phyloP scores from a whole-genome alignment of 2,888 invertebrate genomes.

The Lasioglossum villosulum region DNA sequence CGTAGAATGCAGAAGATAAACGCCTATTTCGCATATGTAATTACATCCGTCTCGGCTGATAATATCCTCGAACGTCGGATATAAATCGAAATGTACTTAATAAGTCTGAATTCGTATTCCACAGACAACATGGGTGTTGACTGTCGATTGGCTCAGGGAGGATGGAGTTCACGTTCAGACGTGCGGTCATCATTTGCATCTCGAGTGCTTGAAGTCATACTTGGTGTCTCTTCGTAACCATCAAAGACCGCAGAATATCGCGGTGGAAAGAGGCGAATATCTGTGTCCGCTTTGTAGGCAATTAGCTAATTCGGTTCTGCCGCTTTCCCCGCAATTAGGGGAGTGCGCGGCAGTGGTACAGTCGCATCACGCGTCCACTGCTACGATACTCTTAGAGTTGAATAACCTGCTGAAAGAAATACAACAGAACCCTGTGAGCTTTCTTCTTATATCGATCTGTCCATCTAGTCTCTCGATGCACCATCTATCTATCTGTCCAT shows the following conservation, averaged over 20 bases:
- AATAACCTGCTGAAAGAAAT: conserved; percentile 89
- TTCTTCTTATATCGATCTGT: neutral
- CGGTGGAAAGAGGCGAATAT: conserved; percentile 94
- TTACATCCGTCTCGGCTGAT: conserved; percentile 38
- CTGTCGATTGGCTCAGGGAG: conserved; percentile 94
- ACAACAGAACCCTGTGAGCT: conserved; percentile 88
- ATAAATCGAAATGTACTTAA: neutral
- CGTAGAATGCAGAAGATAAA: conserved; percentile 91
- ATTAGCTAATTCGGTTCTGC: conserved; percentile 95
- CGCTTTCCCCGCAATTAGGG: conserved; percentile 90
- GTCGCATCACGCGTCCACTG: conserved; percentile 86
- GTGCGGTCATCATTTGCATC: conserved; percentile 98
- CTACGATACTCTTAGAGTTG: conserved; percentile 85
- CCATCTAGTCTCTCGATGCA: no score
- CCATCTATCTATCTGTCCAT: neutral
- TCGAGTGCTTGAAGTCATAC: conserved; percentile 97
- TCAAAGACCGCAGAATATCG: conserved; percentile 91
- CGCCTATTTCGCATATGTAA: conserved; percentile 91
- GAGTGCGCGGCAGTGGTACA: conserved; percentile 88
- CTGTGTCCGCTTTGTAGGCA: conserved; percentile 98
- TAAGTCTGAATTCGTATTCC: conserved; percentile 9
- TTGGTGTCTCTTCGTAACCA: conserved; percentile 92
- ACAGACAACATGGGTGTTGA: conserved; percentile 91
- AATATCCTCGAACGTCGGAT: neutral
- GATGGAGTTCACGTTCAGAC: conserved; percentile 97